Evolutionary conservation across 2,888 invertebrate genomes (phyloP).

Genomic region (Diarsia dahlii): DNA sequence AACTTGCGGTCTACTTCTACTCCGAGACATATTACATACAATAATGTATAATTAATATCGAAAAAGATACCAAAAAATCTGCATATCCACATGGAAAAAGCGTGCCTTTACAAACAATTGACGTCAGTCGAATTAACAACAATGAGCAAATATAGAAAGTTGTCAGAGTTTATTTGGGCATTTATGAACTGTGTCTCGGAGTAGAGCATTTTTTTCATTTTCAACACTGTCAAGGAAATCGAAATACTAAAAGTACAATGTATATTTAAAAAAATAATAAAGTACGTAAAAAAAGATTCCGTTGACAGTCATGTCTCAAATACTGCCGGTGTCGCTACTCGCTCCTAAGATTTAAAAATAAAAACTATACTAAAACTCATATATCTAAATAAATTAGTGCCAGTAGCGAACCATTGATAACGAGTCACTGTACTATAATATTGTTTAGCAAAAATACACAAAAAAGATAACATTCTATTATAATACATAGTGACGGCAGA

Average conservation of each 20-base stretch:
- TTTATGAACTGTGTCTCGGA: conserved; percentile 16
- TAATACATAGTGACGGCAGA: conserved; percentile 46
- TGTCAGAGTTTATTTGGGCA: not conserved
- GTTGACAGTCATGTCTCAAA: conserved; percentile 42
- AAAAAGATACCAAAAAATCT: not conserved
- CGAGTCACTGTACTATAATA: conserved; percentile 40
- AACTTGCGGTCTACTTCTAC: conserved; percentile 26
- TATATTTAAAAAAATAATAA: conserved; percentile 26
- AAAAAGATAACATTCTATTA: conserved; percentile 41
- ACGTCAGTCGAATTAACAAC: not conserved
- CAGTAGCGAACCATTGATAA: conserved; percentile 41
- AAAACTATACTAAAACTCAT: conserved; percentile 51
- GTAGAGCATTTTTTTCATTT: conserved; percentile 3
- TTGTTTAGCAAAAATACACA: conserved; percentile 64
- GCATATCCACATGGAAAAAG: not conserved
- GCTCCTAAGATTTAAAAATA: conserved; percentile 35
- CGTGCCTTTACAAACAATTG: not conserved
- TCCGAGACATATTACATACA: conserved; percentile 18
- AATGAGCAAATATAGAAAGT: not conserved
- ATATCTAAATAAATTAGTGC: conserved; percentile 52
- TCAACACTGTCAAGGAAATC: conserved; percentile 40
- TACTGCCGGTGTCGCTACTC: conserved; percentile 46
- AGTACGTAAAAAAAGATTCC: conserved; percentile 30
- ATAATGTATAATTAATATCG: not conserved
- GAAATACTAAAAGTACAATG: conserved; percentile 46